Evolutionary conservation across 2,797 vertebrate genomes (phyloP).

Genomic region (Semaprochilodus insignis): DNA sequence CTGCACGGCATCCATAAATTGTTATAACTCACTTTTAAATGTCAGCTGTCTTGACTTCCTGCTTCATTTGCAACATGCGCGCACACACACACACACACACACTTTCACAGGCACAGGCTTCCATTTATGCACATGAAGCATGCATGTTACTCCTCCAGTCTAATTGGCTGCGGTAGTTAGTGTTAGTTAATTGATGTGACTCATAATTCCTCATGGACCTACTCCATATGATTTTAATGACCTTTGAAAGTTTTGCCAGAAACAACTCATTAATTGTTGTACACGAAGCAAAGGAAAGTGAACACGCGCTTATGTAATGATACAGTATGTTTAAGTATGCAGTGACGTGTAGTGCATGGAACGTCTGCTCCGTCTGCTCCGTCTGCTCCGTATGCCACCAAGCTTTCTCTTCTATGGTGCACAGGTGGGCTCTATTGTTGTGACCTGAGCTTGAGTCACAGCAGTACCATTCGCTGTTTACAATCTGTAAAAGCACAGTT

Average conservation of each 20-base stretch:
- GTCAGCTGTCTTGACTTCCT: constrained; percentile 54
- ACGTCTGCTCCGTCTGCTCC: background rate
- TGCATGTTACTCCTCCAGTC: constrained; percentile 13
- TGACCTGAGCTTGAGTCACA: background rate
- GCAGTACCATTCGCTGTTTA: constrained; percentile 16
- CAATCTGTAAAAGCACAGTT: background rate
- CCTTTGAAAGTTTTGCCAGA: constrained; percentile 53
- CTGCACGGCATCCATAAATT: constrained; percentile 41
- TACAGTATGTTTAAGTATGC: constrained; percentile 27
- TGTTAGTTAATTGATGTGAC: constrained; percentile 56
- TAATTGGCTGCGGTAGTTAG: constrained; percentile 47
- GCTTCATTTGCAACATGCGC: constrained; percentile 34
- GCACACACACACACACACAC: constrained; percentile 30
- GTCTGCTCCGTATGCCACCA: background rate
- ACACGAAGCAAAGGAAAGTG: constrained; percentile 31
- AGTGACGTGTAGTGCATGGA: constrained; percentile 2
- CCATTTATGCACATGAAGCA: constrained; percentile 28
- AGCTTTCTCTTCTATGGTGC: background rate
- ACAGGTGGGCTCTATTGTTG: constrained; percentile 5
- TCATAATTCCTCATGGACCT: constrained; percentile 51
- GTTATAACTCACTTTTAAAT: constrained; percentile 50
- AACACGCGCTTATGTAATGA: constrained; percentile 23
- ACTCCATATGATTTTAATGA: constrained; percentile 53
- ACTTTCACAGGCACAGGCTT: background rate
- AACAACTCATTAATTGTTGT: constrained; percentile 54